Evolutionary conservation across 2,113 vertebrate genomes (phyloP), one percentile per base, ranked within the genome.

Genomic region (Micromys minutus): DNA sequence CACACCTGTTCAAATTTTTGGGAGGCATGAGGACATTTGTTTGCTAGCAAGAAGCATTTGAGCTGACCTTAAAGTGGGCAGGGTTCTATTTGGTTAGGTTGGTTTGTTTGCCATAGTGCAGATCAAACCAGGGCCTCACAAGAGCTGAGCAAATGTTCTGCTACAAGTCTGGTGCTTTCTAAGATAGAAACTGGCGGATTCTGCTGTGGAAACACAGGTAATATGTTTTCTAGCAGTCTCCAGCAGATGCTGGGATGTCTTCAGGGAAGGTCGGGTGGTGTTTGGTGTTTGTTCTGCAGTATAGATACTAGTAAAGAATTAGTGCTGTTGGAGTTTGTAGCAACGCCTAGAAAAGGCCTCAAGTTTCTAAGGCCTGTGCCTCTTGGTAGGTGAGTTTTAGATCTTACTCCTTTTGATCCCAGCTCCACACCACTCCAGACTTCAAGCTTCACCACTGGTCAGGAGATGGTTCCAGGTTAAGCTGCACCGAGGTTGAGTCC

Each of bases 301-400:
- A 63, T 59, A 26, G 63, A 45, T 10, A 22, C 4, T 59, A 34
- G 2, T 69, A 21, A n/a, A 17, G 21, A 9, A 74, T 0, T 42
- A 21, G 34, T 69, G 17, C 21, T 63, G 4, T 55, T 79, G 87
- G 69, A 61, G 76, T 5, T 16, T 75, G 8, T 71, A 71, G 16
- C 42, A 76, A 95, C 47, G 59, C 6, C 65, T 80, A 67, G 65
- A 61, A 87, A 87, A 81, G 71, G 85, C 10, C 59, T 80, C n/a
- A 69, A 59, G 9, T 80, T 88, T 87, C 22, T 71, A 31, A 67
- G 81, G 13, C 61, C 24, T 81, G 0, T n/a, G 5, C 72, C 42
- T 86, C 55, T 59, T 59, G 12, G 24, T 63, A 85, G 90, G 88
- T 45, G 31, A 0, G 1, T 71, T 85, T 65, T 92, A 16, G 11